A percentile compares a stretch with the other conserved stretches of the same genome.
These are phyloP conservation scores for Stichopus chloronotus DNA, from an alignment of 35 echinoderm and acorn worm species.

Conservation along the genomic window DNA sequence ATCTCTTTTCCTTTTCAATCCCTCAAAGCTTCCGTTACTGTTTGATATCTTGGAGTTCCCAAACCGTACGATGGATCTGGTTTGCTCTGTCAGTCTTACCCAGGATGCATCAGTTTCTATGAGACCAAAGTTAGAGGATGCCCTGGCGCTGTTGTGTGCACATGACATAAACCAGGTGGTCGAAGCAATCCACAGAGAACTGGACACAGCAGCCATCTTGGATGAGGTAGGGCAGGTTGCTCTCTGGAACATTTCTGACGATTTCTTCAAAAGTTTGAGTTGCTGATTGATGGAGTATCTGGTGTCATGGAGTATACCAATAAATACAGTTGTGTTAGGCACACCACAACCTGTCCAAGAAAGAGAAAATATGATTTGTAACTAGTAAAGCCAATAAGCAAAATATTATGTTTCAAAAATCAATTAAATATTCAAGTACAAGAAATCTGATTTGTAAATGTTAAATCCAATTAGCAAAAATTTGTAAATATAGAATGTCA, in stretches of 20 bases:
- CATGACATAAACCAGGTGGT: neutral
- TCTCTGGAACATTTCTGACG: neutral
- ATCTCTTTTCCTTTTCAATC: neutral
- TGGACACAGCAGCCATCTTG: neutral
- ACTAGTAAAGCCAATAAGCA: too few relatives aligned
- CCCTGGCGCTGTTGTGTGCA: neutral
- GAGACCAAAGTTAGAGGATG: neutral
- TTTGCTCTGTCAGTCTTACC: conserved; percentile 10
- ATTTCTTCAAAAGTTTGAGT: too few relatives aligned
- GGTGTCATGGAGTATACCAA: too few relatives aligned
- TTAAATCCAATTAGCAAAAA: too few relatives aligned
- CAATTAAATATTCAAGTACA: too few relatives aligned
- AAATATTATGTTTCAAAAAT: too few relatives aligned
- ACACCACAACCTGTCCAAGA: too few relatives aligned
- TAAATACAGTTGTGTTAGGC: too few relatives aligned
- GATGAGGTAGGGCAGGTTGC: neutral
- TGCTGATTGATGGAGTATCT: too few relatives aligned
- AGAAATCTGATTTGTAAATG: too few relatives aligned
- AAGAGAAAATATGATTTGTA: too few relatives aligned
- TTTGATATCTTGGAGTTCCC: conserved; percentile 8
- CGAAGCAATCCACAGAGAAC: neutral
- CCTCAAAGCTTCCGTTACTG: neutral
- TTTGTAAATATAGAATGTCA: too few relatives aligned
- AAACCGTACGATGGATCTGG: neutral
- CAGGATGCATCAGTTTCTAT: neutral